Conservation (phyloP, 2,888 invertebrate species). For the Sceliomorpha sp. region DNA sequence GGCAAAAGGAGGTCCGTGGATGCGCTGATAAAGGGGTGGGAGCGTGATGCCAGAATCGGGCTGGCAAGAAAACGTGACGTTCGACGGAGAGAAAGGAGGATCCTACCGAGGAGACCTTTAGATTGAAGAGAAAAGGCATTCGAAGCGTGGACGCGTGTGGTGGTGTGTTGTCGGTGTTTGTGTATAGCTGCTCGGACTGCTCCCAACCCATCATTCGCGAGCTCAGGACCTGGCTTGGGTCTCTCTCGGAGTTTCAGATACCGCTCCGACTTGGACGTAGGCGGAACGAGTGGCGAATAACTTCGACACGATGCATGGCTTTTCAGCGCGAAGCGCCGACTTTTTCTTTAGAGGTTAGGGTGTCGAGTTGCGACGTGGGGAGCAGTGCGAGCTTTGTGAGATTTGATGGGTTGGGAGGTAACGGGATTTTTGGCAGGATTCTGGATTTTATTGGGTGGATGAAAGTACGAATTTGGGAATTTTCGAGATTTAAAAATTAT, state of each 20-base stretch:
- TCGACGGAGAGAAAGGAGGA: constrained; percentile 72
- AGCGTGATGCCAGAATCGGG: constrained; percentile 26
- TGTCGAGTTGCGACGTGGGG: too few relatives aligned
- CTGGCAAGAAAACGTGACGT: constrained; percentile 68
- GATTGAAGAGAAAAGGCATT: constrained; percentile 60
- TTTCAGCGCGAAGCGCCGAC: too few relatives aligned
- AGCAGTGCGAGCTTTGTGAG: too few relatives aligned
- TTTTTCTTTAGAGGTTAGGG: too few relatives aligned
- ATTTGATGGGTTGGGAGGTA: too few relatives aligned
- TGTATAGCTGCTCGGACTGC: constrained; percentile 32
- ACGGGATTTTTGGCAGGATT: too few relatives aligned
- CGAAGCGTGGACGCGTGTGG: constrained; percentile 8
- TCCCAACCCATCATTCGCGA: constrained; percentile 56
- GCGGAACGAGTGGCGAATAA: background rate
- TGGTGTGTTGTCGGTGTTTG: background rate
- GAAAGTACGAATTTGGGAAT: too few relatives aligned
- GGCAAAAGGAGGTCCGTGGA: constrained; percentile 39
- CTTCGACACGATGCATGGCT: too few relatives aligned
- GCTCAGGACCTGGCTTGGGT: constrained; percentile 10
- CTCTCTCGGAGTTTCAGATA: constrained; percentile 11
- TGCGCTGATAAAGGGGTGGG: constrained; percentile 22
- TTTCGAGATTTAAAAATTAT: too few relatives aligned
- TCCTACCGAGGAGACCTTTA: constrained; percentile 72
- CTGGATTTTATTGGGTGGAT: too few relatives aligned
- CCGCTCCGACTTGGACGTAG: background rate